Conservation (phyloP, 2,797 vertebrate species). For the Fundulus diaphanus region DNA sequence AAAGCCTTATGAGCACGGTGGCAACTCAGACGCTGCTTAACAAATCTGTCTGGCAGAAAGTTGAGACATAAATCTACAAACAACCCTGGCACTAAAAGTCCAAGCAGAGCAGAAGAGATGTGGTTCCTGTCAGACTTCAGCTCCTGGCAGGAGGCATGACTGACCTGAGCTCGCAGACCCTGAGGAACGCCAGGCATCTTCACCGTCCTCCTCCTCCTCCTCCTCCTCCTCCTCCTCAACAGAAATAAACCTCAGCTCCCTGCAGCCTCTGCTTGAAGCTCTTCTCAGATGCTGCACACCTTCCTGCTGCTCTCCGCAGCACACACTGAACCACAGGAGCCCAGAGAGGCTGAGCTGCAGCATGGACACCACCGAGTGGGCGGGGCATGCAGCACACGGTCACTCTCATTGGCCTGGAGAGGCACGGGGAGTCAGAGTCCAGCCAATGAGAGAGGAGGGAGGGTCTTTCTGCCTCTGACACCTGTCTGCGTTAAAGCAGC, state of each 20-base stretch:
- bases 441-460: conserved; percentile 48
- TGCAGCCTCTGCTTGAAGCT: not conserved
- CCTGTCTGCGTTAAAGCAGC: conserved; percentile 39
- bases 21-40: not conserved
- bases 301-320: not conserved
- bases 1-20: not conserved
- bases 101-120: not conserved
- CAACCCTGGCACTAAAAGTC: not conserved
- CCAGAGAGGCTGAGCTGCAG: conserved; percentile 17
- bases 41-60: not conserved
- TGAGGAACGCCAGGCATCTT: conserved; percentile 46
- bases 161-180: conserved; percentile 74
- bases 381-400: not conserved
- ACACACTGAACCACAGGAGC: not conserved
- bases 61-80: not conserved
- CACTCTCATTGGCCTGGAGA: conserved; percentile 1
- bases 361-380: conserved; percentile 18
- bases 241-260: conserved; percentile 9
- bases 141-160: conserved; percentile 10
- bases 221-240: conserved; percentile 9
- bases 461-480: conserved; percentile 9
- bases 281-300: too few relatives aligned
- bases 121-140: not conserved
- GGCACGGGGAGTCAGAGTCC: not conserved
- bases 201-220: conserved; percentile 16